phyloP scores from a whole-genome alignment of 2,797 vertebrate genomes.

The Eutrigla gurnardus region DNA sequence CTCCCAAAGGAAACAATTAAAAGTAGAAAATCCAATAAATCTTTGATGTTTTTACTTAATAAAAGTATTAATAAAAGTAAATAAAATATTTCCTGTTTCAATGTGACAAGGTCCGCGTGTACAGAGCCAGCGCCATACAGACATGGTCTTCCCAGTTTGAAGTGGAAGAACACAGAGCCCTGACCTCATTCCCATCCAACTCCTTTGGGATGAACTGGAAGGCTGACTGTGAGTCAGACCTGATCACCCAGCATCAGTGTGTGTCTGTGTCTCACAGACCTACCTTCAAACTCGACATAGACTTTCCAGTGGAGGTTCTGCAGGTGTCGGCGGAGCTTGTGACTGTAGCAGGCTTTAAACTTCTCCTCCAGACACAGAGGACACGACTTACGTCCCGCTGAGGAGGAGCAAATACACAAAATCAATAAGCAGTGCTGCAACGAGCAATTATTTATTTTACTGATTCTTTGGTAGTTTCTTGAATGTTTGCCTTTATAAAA shows the following conservation, averaged over 20 bases:
- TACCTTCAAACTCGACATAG: slow-evolving; percentile 97
- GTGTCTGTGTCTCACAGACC: background rate
- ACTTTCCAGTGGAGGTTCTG: slow-evolving; percentile 99
- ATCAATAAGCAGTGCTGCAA: background rate
- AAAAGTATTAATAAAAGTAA: background rate
- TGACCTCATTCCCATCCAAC: background rate
- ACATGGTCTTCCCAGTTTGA: background rate
- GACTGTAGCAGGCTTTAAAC: slow-evolving; percentile 92
- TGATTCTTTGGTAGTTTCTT: background rate
- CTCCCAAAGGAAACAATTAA: background rate
- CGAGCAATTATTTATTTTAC: background rate
- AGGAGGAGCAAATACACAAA: slow-evolving; percentile 7
- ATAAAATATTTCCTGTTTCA: background rate
- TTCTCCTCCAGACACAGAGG: slow-evolving; percentile 95
- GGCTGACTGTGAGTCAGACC: background rate
- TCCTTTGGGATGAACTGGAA: background rate
- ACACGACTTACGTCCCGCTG: slow-evolving; percentile 91
- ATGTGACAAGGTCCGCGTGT: background rate
- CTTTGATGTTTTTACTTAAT: background rate
- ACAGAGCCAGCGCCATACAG: background rate
- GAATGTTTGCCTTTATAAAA: background rate
- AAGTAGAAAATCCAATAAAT: background rate
- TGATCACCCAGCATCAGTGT: background rate
- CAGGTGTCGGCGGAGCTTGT: slow-evolving; percentile 94
- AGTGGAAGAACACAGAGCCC: background rate